Percentiles rank a stretch among this genome's conserved stretches.
Evolutionary conservation across 2,888 invertebrate genomes (phyloP).

Genomic region (Protophormia terraenovae): DNA sequence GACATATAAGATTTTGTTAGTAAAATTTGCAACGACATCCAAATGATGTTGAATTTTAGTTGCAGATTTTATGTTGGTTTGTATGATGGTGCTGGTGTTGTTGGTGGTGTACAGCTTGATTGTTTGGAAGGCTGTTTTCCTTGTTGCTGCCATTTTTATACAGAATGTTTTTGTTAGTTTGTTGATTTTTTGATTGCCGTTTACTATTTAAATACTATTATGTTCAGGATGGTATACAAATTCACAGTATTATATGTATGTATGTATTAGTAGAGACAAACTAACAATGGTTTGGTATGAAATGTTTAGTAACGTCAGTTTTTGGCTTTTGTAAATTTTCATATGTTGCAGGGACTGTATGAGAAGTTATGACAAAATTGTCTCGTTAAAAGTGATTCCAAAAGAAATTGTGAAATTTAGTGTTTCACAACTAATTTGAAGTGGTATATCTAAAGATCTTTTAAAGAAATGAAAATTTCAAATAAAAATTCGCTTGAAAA

Average conservation of each 20-base stretch:
- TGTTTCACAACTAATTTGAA: too few relatives aligned
- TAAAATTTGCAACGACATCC: neutral
- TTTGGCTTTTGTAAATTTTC: too few relatives aligned
- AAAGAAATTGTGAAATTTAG: too few relatives aligned
- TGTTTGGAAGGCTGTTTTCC: conserved; percentile 6
- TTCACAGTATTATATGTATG: neutral
- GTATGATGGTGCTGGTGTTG: neutral
- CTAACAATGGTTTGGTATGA: too few relatives aligned
- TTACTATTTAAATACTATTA: conserved; percentile 48
- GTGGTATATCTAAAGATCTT: too few relatives aligned
- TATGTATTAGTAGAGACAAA: too few relatives aligned
- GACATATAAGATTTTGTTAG: neutral
- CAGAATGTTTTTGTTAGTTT: conserved; percentile 43
- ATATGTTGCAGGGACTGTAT: too few relatives aligned
- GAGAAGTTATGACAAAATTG: too few relatives aligned
- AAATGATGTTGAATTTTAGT: neutral
- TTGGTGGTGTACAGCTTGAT: neutral
- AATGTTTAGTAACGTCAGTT: too few relatives aligned
- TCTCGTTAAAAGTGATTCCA: too few relatives aligned
- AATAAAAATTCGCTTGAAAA: too few relatives aligned
- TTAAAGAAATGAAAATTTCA: too few relatives aligned
- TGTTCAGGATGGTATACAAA: neutral
- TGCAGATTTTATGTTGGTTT: neutral
- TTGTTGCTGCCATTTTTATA: conserved; percentile 1
- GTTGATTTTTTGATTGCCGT: conserved; percentile 59